These are phyloP conservation scores for Copidosoma floridanum DNA, from an alignment of 1,140 invertebrate species.

Conservation along the genomic window DNA sequence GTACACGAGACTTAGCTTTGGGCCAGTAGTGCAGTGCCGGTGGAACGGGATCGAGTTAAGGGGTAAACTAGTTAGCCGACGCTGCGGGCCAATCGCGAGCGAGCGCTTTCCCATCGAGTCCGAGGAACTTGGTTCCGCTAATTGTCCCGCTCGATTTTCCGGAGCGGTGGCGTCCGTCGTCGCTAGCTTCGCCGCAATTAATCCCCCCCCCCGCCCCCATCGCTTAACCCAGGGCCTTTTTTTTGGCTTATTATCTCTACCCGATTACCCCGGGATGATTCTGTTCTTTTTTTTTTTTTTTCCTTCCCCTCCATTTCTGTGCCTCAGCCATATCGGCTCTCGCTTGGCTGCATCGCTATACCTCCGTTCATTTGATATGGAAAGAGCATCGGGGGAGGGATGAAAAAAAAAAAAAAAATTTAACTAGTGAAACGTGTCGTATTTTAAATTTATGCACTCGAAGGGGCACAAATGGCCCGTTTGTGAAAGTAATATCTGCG, in stretches of 20 bases:
- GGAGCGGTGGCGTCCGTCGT: no score
- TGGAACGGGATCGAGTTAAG: not conserved
- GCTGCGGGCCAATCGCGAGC: slow-evolving; percentile 6
- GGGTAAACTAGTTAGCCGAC: slow-evolving; percentile 21
- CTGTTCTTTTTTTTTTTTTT: not conserved
- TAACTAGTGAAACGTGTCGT: no score
- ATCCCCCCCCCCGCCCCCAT: not conserved
- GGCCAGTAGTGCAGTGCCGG: no score
- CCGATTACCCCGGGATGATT: not conserved
- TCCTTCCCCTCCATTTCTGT: not conserved
- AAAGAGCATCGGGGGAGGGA: no score
- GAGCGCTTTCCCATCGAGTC: not conserved
- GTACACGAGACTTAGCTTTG: no score
- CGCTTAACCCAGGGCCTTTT: not conserved
- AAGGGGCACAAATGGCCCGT: no score
- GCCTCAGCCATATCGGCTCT: not conserved
- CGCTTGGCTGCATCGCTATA: not conserved
- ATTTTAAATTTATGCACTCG: no score
- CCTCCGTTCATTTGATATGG: no score
- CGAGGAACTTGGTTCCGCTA: slow-evolving; percentile 19
- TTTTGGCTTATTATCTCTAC: not conserved
- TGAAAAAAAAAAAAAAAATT: no score
- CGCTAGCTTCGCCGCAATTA: slow-evolving; percentile 6
- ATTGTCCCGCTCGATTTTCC: slow-evolving; percentile 27
- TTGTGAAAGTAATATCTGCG: no score